phyloP scores from a whole-genome alignment of 1,140 invertebrate species.

The Akabosia matsudoensis region DNA sequence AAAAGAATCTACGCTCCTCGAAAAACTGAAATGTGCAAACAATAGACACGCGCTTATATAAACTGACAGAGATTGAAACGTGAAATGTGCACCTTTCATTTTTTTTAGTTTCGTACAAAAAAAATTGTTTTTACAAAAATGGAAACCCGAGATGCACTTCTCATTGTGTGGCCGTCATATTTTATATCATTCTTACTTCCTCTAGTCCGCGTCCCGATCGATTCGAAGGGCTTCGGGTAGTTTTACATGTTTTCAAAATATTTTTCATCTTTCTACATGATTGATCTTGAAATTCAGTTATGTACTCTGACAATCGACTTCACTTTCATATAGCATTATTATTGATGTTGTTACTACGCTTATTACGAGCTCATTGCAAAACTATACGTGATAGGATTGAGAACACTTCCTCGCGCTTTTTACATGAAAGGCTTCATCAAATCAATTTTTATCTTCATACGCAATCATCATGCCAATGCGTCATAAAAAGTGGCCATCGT shows the following conservation, averaged over 20 bases:
- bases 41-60: too few species aligned
- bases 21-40: too few species aligned
- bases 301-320: neutral
- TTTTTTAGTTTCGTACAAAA: too few species aligned
- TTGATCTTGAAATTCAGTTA: neutral
- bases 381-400: neutral
- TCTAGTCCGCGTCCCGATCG: neutral
- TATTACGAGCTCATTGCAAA: too few species aligned
- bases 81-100: too few species aligned
- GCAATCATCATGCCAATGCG: neutral
- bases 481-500: neutral
- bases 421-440: neutral
- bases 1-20: too few species aligned
- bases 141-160: too few species aligned
- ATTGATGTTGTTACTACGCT: too few species aligned
- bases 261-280: neutral
- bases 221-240: neutral
- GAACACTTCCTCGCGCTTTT: neutral
- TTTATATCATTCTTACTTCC: too few species aligned
- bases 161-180: too few species aligned
- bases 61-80: too few species aligned
- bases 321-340: neutral
- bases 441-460: slow-evolving; percentile 3
- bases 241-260: neutral
- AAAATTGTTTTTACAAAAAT: too few species aligned